phyloP scores from a whole-genome alignment of 2,113 vertebrate species.

The Phylloscopus whistleri region DNA sequence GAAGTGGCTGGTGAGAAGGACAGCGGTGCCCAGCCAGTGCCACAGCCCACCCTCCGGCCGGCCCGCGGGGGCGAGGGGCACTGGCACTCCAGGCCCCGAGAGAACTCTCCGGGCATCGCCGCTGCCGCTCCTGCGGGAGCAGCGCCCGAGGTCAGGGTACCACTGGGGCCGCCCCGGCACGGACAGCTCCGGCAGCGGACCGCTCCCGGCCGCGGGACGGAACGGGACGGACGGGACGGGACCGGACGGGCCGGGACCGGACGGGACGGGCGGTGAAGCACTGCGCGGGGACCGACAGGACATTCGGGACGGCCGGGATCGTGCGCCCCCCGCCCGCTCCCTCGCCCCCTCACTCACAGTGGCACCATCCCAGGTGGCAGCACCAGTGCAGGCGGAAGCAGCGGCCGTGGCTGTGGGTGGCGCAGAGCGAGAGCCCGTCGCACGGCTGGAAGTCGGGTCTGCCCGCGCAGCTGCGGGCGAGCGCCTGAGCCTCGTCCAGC shows the following conservation, averaged over 20 bases:
- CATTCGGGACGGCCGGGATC: background rate
- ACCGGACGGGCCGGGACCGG: background rate
- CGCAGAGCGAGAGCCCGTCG: conserved; percentile 95
- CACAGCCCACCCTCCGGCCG: background rate
- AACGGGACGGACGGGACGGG: background rate
- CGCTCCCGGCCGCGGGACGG: background rate
- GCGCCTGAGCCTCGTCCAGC: conserved; percentile 82
- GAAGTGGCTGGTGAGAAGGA: background rate
- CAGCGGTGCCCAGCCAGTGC: background rate
- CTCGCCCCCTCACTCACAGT: conserved; percentile 85
- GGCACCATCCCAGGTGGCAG: conserved; percentile 98
- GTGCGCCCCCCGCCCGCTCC: background rate
- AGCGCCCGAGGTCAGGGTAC: background rate
- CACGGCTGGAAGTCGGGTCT: conserved; percentile 98
- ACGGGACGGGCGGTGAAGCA: background rate
- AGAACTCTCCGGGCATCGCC: background rate
- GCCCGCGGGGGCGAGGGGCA: background rate
- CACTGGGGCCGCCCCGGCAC: background rate
- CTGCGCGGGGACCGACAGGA: background rate
- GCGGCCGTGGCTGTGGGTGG: conserved; percentile 97
- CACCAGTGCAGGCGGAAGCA: conserved; percentile 99
- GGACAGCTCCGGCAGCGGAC: background rate
- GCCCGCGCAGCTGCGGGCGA: conserved; percentile 94
- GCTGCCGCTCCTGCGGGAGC: background rate
- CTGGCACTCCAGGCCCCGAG: background rate